phyloP scores from a whole-genome alignment of 2,888 invertebrate species.

The Thalpophila matura region DNA sequence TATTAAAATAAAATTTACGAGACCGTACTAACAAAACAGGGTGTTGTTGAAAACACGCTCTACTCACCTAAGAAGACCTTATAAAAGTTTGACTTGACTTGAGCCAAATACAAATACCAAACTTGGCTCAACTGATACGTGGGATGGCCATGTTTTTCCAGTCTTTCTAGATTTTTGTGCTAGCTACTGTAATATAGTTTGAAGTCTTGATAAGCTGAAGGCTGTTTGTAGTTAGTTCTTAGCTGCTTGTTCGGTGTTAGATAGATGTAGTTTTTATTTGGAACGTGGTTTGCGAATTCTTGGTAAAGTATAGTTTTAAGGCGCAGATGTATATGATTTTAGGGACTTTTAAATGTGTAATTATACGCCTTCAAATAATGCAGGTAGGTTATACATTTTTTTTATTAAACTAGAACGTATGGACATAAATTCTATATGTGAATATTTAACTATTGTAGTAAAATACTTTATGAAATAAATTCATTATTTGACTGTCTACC shows the following conservation, averaged over 20 bases:
- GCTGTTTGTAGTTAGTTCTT: slow-evolving; percentile 5
- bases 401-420: too few relatives aligned
- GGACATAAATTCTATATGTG: too few relatives aligned
- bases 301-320: too few relatives aligned
- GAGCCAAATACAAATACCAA: slow-evolving; percentile 31
- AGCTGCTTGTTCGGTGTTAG: neutral
- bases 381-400: too few relatives aligned
- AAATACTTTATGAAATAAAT: too few relatives aligned
- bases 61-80: slow-evolving; percentile 4
- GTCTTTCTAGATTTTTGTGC: slow-evolving; percentile 22
- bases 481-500: too few relatives aligned
- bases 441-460: too few relatives aligned
- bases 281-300: neutral
- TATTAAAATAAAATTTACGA: too few relatives aligned
- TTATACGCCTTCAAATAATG: too few relatives aligned
- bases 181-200: slow-evolving; percentile 6
- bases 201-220: neutral
- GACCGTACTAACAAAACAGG: too few relatives aligned
- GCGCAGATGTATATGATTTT: too few relatives aligned
- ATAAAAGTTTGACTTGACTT: slow-evolving; percentile 34
- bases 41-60: slow-evolving; percentile 15
- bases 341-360: too few relatives aligned
- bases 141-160: slow-evolving; percentile 27
- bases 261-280: slow-evolving; percentile 12
- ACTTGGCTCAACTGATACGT: slow-evolving; percentile 28